Base-by-base conservation (phyloP, 2,113 vertebrate species). In the Pedionomus torquatus region DNA sequence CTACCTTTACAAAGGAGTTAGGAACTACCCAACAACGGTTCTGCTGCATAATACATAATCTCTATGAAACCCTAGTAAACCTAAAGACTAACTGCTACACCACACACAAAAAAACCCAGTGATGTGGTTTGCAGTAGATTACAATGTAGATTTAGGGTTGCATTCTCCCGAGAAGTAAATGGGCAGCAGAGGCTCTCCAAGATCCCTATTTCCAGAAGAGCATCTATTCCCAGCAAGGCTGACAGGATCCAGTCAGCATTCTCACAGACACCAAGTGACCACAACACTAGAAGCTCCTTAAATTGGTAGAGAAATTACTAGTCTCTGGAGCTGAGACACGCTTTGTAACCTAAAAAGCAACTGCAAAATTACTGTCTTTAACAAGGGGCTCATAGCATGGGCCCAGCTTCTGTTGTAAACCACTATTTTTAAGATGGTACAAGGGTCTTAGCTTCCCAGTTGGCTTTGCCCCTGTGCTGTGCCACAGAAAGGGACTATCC, bases 261-360 rank as follows among this genome's bases (percentile, higher is more conserved):
- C 65, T 55, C 63, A 75, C 28, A 75, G 84, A 16, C 49, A 58
- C 37, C 64, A 74, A 80, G 63, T 15, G 31, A 71, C 89, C 76
- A 70, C 81, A 91, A 74, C 13, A 52, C 57, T 41, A 51, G 9
- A 87, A 78, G 18, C 11, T 61, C 76, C 94, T 91, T 92, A 87
- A 94, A 94, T 37, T 72, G 57, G 74, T 10, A 95, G 55, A 89
- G 72, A 94, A 94, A 96, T 94, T 76, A 89, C 91, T 79, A 55
- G 89, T 43, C 52, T 93, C 66, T 84, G 69, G 16, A 89, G 65
- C 31, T 20, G 26, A 87, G 55, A 95, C 69, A 92, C 0, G 0
- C 65, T 95, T 89, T 95, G 83, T 87, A 89, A 91, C 74, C 57
- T 69, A 94, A 96, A 96, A 94, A 84, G 74, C 57, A 89, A 72